phyloP scores from a whole-genome alignment of 2,113 vertebrate species.

The Paedocypris sp. region DNA sequence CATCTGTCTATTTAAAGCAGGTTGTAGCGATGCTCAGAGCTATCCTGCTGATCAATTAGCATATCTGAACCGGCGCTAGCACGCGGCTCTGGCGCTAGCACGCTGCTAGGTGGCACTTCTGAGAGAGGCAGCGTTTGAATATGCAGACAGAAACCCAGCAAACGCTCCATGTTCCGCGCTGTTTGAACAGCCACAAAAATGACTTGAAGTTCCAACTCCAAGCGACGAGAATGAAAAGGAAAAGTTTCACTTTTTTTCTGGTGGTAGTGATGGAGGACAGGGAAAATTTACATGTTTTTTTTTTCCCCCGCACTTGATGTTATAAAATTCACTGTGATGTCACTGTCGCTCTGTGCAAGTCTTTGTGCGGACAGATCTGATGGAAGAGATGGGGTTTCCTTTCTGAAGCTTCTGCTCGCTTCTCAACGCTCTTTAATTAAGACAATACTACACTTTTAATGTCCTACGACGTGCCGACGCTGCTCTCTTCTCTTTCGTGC shows the following conservation, averaged over 20 bases:
- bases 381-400: background rate
- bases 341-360: slow-evolving; percentile 43
- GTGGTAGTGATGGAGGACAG: slow-evolving; percentile 48
- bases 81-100: slow-evolving; percentile 53
- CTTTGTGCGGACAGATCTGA: background rate
- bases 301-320: slow-evolving; percentile 39
- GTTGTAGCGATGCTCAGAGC: slow-evolving; percentile 61
- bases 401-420: too few relatives aligned
- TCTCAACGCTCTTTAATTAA: too few relatives aligned
- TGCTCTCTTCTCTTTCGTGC: too few relatives aligned
- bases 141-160: slow-evolving; percentile 50
- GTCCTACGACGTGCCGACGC: too few relatives aligned
- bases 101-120: slow-evolving; percentile 73
- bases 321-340: slow-evolving; percentile 65
- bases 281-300: slow-evolving; percentile 39
- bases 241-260: slow-evolving; percentile 36
- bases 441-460: too few relatives aligned
- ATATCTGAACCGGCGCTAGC: slow-evolving; percentile 70
- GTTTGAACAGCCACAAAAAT: slow-evolving; percentile 62
- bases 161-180: slow-evolving; percentile 57
- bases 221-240: slow-evolving; percentile 37
- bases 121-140: slow-evolving; percentile 64
- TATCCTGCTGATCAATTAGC: slow-evolving; percentile 69
- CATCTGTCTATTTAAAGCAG: slow-evolving; percentile 67
- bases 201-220: slow-evolving; percentile 58